A percentile compares a stretch with the other conserved stretches of the same genome.
Conservation (phyloP, 2,113 vertebrate genomes). For the Puma concolor region DNA sequence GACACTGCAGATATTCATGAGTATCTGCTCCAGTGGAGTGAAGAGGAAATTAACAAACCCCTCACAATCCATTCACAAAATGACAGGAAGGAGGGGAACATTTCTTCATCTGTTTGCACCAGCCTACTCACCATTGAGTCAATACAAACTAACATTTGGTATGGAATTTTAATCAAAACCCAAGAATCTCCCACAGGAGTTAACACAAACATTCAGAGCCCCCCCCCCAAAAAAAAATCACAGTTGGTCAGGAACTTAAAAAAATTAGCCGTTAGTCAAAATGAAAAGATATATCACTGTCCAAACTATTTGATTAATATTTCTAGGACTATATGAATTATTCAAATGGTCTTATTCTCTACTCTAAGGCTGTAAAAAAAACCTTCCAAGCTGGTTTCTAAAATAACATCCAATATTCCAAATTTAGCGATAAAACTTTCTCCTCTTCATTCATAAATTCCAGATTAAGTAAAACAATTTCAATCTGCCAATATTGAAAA, state of each 20-base stretch:
- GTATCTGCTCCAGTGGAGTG: constrained; percentile 56
- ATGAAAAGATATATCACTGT: constrained; percentile 37
- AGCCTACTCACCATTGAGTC: not conserved
- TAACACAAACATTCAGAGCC: not conserved
- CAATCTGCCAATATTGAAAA: not conserved
- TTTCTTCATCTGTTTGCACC: not conserved
- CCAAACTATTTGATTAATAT: constrained; percentile 49
- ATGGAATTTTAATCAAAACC: constrained; percentile 40
- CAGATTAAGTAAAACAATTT: not conserved
- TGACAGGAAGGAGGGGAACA: constrained; percentile 63
- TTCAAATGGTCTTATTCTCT: constrained; percentile 49
- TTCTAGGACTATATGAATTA: constrained; percentile 58
- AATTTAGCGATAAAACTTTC: constrained; percentile 13
- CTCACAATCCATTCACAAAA: constrained; percentile 79
- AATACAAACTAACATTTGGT: constrained; percentile 49
- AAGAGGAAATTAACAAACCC: constrained; percentile 73
- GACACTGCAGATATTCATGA: constrained; percentile 35
- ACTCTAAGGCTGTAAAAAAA: not conserved
- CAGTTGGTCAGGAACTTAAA: constrained; percentile 21
- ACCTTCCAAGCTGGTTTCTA: constrained; percentile 44
- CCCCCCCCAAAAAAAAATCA: not conserved
- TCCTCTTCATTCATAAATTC: constrained; percentile 71
- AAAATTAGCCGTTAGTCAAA: constrained; percentile 18
- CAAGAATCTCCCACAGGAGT: not conserved
- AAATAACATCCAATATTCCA: constrained; percentile 56